phyloP scores from a whole-genome alignment of 2,113 vertebrate genomes.

The Camelus dromedarius region DNA sequence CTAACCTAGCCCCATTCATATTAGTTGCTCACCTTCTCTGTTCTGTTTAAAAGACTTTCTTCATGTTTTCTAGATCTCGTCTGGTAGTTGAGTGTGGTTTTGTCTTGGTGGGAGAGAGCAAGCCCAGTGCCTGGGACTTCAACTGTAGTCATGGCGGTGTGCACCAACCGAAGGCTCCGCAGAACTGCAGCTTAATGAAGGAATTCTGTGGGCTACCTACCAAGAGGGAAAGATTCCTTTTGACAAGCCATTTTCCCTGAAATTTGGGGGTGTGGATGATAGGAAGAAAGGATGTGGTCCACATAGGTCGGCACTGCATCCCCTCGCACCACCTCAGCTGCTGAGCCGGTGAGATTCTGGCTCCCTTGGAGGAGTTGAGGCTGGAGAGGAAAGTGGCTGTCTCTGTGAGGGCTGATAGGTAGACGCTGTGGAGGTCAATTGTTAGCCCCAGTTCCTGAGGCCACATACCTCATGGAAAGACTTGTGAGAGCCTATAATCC shows the following conservation, averaged over 20 bases:
- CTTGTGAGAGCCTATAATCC: background rate
- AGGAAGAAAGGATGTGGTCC: background rate
- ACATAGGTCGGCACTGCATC: too few relatives aligned
- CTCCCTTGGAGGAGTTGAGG: background rate
- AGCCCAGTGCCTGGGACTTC: background rate
- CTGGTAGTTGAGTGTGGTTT: background rate
- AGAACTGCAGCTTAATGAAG: background rate
- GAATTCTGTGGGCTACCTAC: background rate
- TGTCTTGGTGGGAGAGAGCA: background rate
- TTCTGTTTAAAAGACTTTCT: constrained; percentile 18
- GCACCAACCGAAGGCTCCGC: background rate
- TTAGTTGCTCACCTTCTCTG: background rate
- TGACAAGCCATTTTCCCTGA: background rate
- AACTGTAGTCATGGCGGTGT: background rate
- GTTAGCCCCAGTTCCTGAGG: background rate
- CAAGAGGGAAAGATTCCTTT: background rate
- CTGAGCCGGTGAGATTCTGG: background rate
- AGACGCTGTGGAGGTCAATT: background rate
- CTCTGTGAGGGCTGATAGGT: background rate
- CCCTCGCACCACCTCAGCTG: background rate
- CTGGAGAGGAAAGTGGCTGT: background rate
- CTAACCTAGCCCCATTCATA: background rate
- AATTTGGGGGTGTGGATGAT: background rate
- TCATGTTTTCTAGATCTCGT: background rate
- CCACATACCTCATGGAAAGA: background rate